These are phyloP conservation scores for Athene noctua DNA, from an alignment of 2,113 vertebrate species.

Conservation along the genomic window DNA sequence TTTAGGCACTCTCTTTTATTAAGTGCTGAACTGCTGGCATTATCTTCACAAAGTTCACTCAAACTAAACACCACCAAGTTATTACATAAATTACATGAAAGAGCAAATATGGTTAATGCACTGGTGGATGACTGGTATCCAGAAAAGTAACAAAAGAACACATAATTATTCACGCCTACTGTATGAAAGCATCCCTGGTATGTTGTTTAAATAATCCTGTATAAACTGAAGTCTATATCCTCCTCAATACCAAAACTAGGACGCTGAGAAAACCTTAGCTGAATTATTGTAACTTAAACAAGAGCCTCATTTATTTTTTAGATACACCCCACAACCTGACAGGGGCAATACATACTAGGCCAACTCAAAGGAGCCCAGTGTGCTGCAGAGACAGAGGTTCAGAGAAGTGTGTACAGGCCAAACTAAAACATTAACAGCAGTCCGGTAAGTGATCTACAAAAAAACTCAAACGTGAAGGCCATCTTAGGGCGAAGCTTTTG, in stretches of 20 bases:
- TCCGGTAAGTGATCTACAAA: background rate
- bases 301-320: background rate
- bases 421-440: background rate
- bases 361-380: background rate
- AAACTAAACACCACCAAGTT: background rate
- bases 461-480: background rate
- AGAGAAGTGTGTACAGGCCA: background rate
- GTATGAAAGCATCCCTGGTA: background rate
- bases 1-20: background rate
- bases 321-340: background rate
- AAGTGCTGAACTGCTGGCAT: background rate
- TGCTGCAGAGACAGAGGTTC: accelerated
- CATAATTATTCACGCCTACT: background rate
- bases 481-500: background rate
- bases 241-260: background rate
- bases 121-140: background rate
- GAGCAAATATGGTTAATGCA: background rate
- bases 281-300: background rate
- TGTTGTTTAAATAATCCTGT: background rate
- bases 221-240: background rate
- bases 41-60: background rate
- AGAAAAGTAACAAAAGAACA: background rate
- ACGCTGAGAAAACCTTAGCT: background rate
- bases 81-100: background rate
- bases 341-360: background rate